Evolutionary conservation across 1,140 invertebrate species (phyloP).

Genomic region (Drosophila ercepeae): DNA sequence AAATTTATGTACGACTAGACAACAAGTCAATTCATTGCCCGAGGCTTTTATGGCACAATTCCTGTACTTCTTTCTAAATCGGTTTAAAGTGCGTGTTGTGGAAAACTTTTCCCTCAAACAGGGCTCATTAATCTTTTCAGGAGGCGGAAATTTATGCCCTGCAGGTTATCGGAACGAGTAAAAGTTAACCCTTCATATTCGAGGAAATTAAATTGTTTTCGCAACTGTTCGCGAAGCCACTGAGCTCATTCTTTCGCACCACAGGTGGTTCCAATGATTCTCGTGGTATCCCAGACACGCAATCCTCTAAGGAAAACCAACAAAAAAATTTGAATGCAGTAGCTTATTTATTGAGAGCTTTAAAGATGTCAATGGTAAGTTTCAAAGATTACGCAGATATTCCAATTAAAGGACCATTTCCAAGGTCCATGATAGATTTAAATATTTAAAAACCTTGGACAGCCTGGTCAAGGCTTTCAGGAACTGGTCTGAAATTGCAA

Average conservation of each 20-base stretch:
- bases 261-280: slow-evolving; percentile 23
- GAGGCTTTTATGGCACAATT: slow-evolving; percentile 11
- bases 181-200: slow-evolving; percentile 26
- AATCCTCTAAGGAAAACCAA: slow-evolving; percentile 5
- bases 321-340: slow-evolving; percentile 6
- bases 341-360: slow-evolving; percentile 13
- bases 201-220: slow-evolving; percentile 32
- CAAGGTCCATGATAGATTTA: neutral
- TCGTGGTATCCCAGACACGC: slow-evolving; percentile 19
- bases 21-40: neutral
- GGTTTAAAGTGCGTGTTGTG: slow-evolving; percentile 17
- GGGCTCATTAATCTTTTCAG: slow-evolving; percentile 20
- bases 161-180: slow-evolving; percentile 12
- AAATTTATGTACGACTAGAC: slow-evolving; percentile 5
- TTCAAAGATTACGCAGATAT: neutral
- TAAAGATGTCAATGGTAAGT: neutral
- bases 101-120: slow-evolving; percentile 19
- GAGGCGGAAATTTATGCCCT: slow-evolving; percentile 2
- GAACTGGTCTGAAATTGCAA: neutral
- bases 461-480: neutral
- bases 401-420: neutral
- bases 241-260: slow-evolving; percentile 9
- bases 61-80: slow-evolving; percentile 1
- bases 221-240: slow-evolving; percentile 20
- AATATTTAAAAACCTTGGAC: neutral